A percentile compares a stretch with the other conserved stretches of the same genome.
Conservation (phyloP, 2,888 invertebrate genomes). For the Cepaea hortensis region DNA sequence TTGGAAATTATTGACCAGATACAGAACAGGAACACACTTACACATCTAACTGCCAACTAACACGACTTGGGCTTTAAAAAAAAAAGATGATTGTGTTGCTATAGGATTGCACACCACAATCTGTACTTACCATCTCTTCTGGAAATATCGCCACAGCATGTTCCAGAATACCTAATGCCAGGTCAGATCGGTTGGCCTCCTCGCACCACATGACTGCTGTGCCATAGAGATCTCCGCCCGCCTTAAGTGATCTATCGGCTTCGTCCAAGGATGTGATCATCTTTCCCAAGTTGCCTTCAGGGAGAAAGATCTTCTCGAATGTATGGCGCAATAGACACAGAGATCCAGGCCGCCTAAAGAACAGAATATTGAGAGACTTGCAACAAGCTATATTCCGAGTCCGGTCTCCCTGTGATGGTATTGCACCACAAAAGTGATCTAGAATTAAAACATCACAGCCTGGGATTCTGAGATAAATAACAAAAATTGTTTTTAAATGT, state of each 20-base stretch:
- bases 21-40: too few species aligned
- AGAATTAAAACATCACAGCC: too few species aligned
- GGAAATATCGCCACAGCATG: conserved; percentile 41
- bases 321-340: conserved; percentile 30
- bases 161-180: conserved; percentile 33
- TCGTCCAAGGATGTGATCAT: conserved; percentile 38
- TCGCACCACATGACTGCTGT: conserved; percentile 48
- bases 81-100: background rate
- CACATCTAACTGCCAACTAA: too few species aligned
- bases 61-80: too few species aligned
- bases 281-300: background rate
- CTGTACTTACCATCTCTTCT: conserved; percentile 27
- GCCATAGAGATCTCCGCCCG: conserved; percentile 44
- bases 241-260: background rate
- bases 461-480: too few species aligned
- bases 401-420: too few species aligned
- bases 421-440: too few species aligned
- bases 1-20: too few species aligned
- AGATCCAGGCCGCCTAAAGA: conserved; percentile 33
- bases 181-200: conserved; percentile 10
- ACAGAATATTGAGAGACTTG: background rate
- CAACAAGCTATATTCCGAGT: background rate
- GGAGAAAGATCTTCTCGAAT: conserved; percentile 37
- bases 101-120: background rate
- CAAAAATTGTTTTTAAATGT: too few species aligned